Conservation (phyloP, 2,888 invertebrate genomes). For the Penaeus monodon region DNA sequence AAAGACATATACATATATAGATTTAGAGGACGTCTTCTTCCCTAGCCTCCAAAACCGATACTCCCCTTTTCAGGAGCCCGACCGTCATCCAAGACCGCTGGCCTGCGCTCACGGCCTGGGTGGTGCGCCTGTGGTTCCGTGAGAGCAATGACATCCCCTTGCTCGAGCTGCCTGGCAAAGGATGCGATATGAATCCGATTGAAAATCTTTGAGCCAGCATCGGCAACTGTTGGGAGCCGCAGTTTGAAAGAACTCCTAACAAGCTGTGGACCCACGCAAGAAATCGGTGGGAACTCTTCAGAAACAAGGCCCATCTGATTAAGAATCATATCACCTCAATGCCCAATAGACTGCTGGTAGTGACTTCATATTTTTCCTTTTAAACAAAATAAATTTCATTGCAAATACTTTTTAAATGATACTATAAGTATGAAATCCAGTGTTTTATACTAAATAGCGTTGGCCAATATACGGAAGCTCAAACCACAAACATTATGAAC, state of each 20-base stretch:
- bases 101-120: slow-evolving; percentile 8
- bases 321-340: background rate
- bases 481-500: too few relatives aligned
- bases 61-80: background rate
- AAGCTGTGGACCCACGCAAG: background rate
- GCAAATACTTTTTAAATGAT: too few relatives aligned
- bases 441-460: too few relatives aligned
- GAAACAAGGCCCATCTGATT: background rate
- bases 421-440: too few relatives aligned
- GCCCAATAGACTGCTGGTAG: background rate
- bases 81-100: slow-evolving; percentile 8
- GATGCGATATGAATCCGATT: slow-evolving; percentile 9
- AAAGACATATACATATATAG: too few relatives aligned
- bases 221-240: background rate
- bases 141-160: background rate
- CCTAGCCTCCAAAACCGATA: background rate
- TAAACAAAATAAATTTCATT: too few relatives aligned
- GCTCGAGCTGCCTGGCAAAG: slow-evolving; percentile 3
- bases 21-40: background rate
- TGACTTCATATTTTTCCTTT: background rate
- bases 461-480: too few relatives aligned
- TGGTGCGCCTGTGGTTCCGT: slow-evolving; percentile 19
- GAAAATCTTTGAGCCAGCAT: slow-evolving; percentile 6
- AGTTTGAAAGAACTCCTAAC: background rate
- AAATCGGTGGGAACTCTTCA: background rate